Conservation (phyloP, 2,888 invertebrate genomes). For the Himalopsyche anomala region DNA sequence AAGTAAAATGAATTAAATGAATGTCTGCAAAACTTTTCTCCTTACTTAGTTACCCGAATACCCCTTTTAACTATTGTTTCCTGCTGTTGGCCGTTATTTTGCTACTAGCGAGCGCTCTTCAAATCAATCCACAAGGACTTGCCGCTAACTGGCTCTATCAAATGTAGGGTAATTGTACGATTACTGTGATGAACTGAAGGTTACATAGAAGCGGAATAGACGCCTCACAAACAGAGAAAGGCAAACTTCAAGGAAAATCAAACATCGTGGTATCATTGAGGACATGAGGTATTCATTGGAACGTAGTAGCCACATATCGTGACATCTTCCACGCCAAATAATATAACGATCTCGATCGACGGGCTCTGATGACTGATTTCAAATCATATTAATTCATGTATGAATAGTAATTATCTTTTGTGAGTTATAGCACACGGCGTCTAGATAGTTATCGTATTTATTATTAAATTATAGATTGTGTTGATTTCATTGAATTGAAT, state of each 20-base stretch:
- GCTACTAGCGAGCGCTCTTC: not conserved
- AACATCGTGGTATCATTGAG: conserved; percentile 19
- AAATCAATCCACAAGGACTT: conserved; percentile 2
- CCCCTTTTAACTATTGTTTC: not conserved
- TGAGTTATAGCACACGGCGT: not conserved
- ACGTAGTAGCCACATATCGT: conserved; percentile 13
- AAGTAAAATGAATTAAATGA: not conserved
- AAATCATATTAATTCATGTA: not conserved
- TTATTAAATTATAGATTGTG: not conserved
- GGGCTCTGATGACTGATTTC: not conserved
- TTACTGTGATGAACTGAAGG: conserved; percentile 18
- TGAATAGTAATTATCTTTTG: not conserved
- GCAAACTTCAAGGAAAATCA: conserved; percentile 10
- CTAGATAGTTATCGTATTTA: not conserved
- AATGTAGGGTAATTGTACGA: conserved; percentile 29
- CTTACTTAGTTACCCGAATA: not conserved
- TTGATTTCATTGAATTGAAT: not conserved
- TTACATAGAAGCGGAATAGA: not conserved
- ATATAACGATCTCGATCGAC: not conserved
- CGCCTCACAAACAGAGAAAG: not conserved
- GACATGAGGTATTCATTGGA: not conserved
- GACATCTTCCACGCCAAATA: conserved; percentile 4
- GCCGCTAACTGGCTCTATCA: not conserved
- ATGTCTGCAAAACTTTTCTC: not conserved
- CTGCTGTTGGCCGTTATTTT: too few relatives aligned